Percentiles rank a stretch among this genome's conserved stretches.
These are phyloP conservation scores for Cephus nigrinus DNA, from an alignment of 2,888 invertebrate species.

Conservation along the genomic window DNA sequence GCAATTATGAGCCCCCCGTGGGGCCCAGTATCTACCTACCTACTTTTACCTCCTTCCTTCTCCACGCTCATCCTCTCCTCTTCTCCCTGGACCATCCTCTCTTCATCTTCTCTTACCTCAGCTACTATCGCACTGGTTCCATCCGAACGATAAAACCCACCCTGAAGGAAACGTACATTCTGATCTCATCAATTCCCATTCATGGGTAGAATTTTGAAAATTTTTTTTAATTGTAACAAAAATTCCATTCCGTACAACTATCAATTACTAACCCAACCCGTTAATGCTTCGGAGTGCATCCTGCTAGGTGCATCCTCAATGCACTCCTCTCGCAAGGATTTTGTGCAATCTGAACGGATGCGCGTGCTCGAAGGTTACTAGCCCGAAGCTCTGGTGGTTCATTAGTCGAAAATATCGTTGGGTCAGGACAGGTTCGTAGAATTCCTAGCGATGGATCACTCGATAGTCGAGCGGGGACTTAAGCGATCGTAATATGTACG, in stretches of 20 bases:
- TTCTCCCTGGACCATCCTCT: constrained; percentile 23
- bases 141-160: constrained; percentile 13
- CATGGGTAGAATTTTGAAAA: not conserved
- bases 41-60: constrained; percentile 22
- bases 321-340: not conserved
- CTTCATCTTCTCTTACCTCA: constrained; percentile 24
- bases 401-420: constrained; percentile 43
- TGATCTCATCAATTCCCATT: not conserved
- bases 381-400: constrained; percentile 16
- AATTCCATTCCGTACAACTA: not conserved
- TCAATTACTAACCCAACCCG: not conserved
- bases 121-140: not conserved
- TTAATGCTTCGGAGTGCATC: not conserved
- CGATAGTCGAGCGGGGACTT: constrained; percentile 60
- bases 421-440: constrained; percentile 51
- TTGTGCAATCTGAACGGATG: not conserved
- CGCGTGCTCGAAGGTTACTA: not conserved
- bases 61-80: constrained; percentile 8
- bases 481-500: constrained; percentile 62
- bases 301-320: not conserved
- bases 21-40: constrained; percentile 54
- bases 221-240: not conserved
- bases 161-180: constrained; percentile 39
- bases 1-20: constrained; percentile 66
- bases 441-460: constrained; percentile 61